Base-by-base conservation (phyloP, 1,140 invertebrate genomes). In the Drosophila kikkawai region DNA sequence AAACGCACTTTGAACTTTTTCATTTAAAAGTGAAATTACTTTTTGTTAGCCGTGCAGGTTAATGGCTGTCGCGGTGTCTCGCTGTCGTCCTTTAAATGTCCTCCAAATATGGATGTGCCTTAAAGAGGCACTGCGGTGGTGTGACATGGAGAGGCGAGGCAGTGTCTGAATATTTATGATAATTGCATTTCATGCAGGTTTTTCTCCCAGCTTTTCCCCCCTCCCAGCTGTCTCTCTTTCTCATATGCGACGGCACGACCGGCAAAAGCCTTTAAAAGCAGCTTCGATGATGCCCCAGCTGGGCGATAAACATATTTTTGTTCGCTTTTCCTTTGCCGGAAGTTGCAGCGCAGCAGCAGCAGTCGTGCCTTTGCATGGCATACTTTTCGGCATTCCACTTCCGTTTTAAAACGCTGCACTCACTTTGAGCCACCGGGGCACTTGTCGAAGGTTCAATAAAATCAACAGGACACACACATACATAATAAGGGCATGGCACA, bases 1-100 rank as follows among this genome's bases (percentile, higher is more conserved):
- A 74, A 82, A 83, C 84, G 84, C 84, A 88, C 84, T 87, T 84
- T 87, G 84, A 87, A 87, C 84, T 88, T 87, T 87, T 87, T 87
- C 85, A 88, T 88, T 87, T 87, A 88, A 87, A 87, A 88, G 73
- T 84, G 77, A 84, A 88, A 87, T 87, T 87, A 87, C 84, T 88
- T 87, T 74, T 86, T 87, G 74, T 74, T 78, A 36, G 68, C 60
- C 47, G 58, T 37, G 59, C 71, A 69, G 57, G 67, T 87, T 88
- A 88, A 87, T 87, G 74, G 85, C 77, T 63, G 69, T 67, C 70
- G 75, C 63, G 63, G n/a, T 29, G 41, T 56, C 64, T 34, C 50
- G 19, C 48, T 55, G 70, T 69, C 84, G 84, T 88, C 84, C 84
- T 87, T 79, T 84, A 87, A 77, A 88, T 88, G 84, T 81, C 84